These are phyloP conservation scores for Digitonthophagus gazella DNA, from an alignment of 2,888 invertebrate genomes.

Conservation along the genomic window DNA sequence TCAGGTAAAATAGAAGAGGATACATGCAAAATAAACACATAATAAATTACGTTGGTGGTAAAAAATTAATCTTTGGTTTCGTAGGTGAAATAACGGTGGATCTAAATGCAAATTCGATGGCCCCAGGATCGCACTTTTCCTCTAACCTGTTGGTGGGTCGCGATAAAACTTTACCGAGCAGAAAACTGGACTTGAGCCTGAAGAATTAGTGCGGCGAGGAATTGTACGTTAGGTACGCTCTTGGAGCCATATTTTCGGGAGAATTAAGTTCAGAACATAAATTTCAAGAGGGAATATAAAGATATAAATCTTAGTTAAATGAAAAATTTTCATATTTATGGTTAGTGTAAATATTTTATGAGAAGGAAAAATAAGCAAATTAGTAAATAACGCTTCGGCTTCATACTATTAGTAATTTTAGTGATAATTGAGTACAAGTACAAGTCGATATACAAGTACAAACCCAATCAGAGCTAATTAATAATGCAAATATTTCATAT, in stretches of 20 bases:
- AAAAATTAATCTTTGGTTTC: slow-evolving; percentile 5
- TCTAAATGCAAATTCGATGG: slow-evolving; percentile 10
- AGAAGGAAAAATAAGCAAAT: no score
- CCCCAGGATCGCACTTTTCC: not conserved
- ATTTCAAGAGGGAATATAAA: not conserved
- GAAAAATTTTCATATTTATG: no score
- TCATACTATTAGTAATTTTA: no score
- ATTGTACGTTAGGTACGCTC: not conserved
- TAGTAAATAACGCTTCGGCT: no score
- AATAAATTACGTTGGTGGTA: not conserved
- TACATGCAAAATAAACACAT: not conserved
- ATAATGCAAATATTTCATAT: not conserved
- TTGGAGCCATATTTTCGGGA: not conserved
- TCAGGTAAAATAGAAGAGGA: not conserved
- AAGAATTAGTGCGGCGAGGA: not conserved
- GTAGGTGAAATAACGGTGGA: slow-evolving; percentile 5
- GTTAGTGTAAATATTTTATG: no score
- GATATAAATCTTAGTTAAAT: no score
- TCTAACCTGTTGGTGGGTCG: slow-evolving; percentile 7
- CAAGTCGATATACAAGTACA: not conserved
- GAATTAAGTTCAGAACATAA: not conserved
- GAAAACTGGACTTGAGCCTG: slow-evolving; percentile 1
- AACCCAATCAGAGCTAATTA: not conserved
- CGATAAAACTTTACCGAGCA: slow-evolving; percentile 11
- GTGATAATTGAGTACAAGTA: no score